Evolutionary conservation across 2,113 vertebrate genomes (phyloP), one percentile per base, ranked within the genome.

Genomic region (Perccottus glenii): DNA sequence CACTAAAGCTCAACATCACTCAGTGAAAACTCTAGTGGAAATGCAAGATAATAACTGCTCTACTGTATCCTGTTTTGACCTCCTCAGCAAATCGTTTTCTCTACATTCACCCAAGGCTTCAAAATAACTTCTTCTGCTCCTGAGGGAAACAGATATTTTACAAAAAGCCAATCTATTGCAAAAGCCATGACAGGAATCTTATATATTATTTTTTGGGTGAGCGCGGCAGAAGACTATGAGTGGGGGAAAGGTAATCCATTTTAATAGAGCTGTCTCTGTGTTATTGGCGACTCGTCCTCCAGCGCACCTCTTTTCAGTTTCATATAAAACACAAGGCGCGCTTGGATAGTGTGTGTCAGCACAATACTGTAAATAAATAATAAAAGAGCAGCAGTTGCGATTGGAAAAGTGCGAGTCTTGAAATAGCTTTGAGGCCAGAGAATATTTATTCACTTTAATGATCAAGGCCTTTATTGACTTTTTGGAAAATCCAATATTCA

Each of bases 401-500:
- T 71, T 71, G 83, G 65, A 87, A 81, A 27, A 81, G 72, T 64
- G 84, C 78, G 79, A 82, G 70, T 80, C 80, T 81, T 84, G 81
- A 82, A 91, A 91, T 90, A 79, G 90, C 90, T 90, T 87, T 86
- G 81, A 90, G 89, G 85, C 63, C 66, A 74, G 79, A 88, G 87
- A 92, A 91, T 93, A 91, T 93, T 91, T 93, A 92, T 93, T 91
- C 85, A 81, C 87, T 92, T 91, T 93, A 93, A 92, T 92, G 89
- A 93, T 90, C 88, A 89, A 78, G 74, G 66, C 78, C 80, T 90
- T 87, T 90, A 89, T 91, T 93, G 92, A 92, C 92, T 91, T 93
- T 91, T 88, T 69, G 73, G 87, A 89, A 80, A 92, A 93, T 93
- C 91, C 90, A 91, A 93, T 93, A 93, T 91, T 90, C 90, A 82